Evolutionary conservation across 2,113 vertebrate species (phyloP), one percentile per base, ranked within the genome.

Genomic region (Apteryx owenii): DNA sequence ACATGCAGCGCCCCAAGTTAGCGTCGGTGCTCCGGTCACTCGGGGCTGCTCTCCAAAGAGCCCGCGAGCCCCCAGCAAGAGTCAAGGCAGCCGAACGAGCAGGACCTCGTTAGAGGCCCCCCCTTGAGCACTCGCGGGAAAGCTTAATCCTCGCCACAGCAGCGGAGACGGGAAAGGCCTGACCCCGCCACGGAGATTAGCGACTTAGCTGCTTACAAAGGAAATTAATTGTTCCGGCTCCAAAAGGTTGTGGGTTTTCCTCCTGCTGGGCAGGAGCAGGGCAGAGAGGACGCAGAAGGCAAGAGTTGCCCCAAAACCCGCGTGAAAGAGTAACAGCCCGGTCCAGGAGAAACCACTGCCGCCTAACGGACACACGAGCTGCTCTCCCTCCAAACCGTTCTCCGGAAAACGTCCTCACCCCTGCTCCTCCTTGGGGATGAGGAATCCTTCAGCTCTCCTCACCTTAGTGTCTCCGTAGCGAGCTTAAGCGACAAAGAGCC

Each of bases 181-280:
- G 86, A 54, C 25, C 48, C 28, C 7, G 66, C 48, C 4, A 12
- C 17, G 3, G 51, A 50, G 77, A 64, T 81, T 46, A 64, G 33
- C 14, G 17, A n/a, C 38, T 7, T 19, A 65, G 31, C 86, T 33
- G 40, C 77, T 72, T n/a, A 20, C 19, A 71, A 53, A 10, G 9
- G 11, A 13, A 16, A 22, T n/a, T 36, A 53, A 36, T 42, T 68
- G 69, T 51, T 40, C n/a, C n/a, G 3, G 10, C 28, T 40, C 86
- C n/a, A 33, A 40, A 40, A 40, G 18, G 7, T 22, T 28, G 17
- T 1, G n/a, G 40, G 29, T 66, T 42, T 72, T n/a, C 68, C 19
- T 50, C 29, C 65, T 15, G 73, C 29, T 5, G 33, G 8, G 23
- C 38, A 4, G 7, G n/a, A 42, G 10, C 5, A 10, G 3, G 0